Base-by-base conservation (phyloP, 2,888 invertebrate genomes). In the Ptycholaimellus sp. region DNA sequence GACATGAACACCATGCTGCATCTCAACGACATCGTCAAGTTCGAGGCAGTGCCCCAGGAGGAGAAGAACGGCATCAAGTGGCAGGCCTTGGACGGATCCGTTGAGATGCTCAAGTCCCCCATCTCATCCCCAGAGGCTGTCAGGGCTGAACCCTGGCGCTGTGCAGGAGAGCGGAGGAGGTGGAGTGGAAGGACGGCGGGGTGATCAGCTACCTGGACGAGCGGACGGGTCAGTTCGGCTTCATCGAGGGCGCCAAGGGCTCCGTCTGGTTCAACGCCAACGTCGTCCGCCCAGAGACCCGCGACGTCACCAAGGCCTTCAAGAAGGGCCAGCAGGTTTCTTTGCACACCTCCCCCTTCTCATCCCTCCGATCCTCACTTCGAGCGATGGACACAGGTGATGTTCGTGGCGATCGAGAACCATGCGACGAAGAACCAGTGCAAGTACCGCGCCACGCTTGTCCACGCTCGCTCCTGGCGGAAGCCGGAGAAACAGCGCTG, bases 151-250 rank as follows among this genome's bases (percentile, higher is more conserved):
- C n/a, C n/a, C n/a, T n/a, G n/a, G n/a, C n/a, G n/a, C n/a, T n/a
- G n/a, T n/a, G n/a, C n/a, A n/a, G n/a, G n/a, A n/a, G n/a, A n/a
- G 25, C 25, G 9, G 13, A 25, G 25, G 9, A 25, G 36, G 14
- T 29, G 25, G 28, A 33, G 19, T n/a, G n/a, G n/a, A n/a, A n/a
- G n/a, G n/a, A n/a, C n/a, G 38, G 29, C 28, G 38, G 38, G 6
- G 29, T 17, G 9, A 29, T 38, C 7, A 25, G 27, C 41, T 57
- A 58, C 39, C 51, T 50, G 34, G 54, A 54, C 20, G 60, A 42
- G 21, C 49, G 50, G n/a, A 60, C 47, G 29, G 61, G 46, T 39
- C 60, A 59, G 14, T 38, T 35, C 35, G 38, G 38, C 7, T 38
- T 38, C 23, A 29, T 38, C 30, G 22, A 35, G 9, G 13, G n/a